Evolutionary conservation across 2,113 vertebrate genomes (phyloP), one percentile per base, ranked within the genome.

Genomic region (Haemorhous mexicanus): DNA sequence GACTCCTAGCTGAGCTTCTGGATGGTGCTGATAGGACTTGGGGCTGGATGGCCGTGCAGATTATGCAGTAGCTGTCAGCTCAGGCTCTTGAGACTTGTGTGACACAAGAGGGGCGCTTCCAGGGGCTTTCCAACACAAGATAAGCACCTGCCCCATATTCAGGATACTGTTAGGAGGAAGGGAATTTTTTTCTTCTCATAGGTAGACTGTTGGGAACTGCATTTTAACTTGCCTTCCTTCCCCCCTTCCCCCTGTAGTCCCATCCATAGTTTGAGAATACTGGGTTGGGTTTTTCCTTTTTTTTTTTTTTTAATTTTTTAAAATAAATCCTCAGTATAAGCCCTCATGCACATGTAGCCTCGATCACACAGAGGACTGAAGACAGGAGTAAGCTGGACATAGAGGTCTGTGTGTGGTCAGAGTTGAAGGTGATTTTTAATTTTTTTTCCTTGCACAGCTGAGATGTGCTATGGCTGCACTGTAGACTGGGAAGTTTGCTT

Each of bases 21-120:
- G 93, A 22, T 82, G 87, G 44, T 73, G 61, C 86, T 96, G 94
- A 96, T 95, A 96, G 78, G 69, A 43, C 61, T 33, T 30, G 30
- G 32, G 69, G 27, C 49, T 78, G 80, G 73, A 80, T 76, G 88
- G 68, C 73, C 19, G 1, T 35, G 86, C 52, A 79, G 93, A 92
- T 96, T 95, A 84, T 50, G 58, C 76, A 73, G 73, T 73, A 70
- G 59, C 80, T 92, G 88, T 82, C 95, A 96, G 69, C 80, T 44
- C n/a, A 39, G 75, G 58, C 83, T 79, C 61, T 86, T 19, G 8
- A 52, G 61, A 26, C 68, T 88, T 52, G 44, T 72, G 61, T 86
- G 93, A 72, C 73, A 70, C 4, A 58, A 86, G 87, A 44, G 79
- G 52, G 79, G 63, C 0, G 3, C 85, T 77, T 85, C 72, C 27